These are phyloP conservation scores for Amiota communis DNA, from an alignment of 2,888 invertebrate genomes.

Conservation along the genomic window DNA sequence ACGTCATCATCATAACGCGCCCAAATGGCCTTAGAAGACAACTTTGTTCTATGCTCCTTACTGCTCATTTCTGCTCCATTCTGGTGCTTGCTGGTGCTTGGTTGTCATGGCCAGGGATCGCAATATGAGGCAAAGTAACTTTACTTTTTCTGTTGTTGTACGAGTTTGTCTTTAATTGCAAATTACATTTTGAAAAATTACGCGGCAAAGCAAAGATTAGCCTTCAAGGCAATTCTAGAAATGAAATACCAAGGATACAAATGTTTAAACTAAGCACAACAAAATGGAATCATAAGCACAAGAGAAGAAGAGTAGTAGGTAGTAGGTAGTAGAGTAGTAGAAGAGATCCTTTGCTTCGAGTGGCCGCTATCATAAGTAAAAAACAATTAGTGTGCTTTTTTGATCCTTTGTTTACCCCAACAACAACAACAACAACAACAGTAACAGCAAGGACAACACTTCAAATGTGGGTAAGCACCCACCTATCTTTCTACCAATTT, in stretches of 20 bases:
- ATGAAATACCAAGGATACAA: slow-evolving; percentile 3
- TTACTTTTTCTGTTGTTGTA: background rate
- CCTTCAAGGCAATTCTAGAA: slow-evolving; percentile 30
- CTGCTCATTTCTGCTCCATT: too few species aligned
- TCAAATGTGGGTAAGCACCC: background rate
- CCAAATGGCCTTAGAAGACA: too few species aligned
- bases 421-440: slow-evolving; percentile 45
- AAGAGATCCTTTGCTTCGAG: background rate
- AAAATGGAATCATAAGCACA: too few species aligned
- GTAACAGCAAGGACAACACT: slow-evolving; percentile 25
- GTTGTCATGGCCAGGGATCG: slow-evolving; percentile 18
- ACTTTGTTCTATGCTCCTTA: too few species aligned
- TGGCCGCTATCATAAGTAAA: slow-evolving; percentile 55
- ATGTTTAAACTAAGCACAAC: background rate
- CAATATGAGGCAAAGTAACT: slow-evolving; percentile 1
- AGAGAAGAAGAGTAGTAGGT: background rate
- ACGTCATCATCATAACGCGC: slow-evolving; percentile 18
- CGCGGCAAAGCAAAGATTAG: slow-evolving; percentile 57
- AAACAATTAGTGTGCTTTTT: slow-evolving; percentile 69
- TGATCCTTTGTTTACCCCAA: slow-evolving; percentile 66
- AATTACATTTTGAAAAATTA: slow-evolving; percentile 67
- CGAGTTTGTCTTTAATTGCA: slow-evolving; percentile 63
- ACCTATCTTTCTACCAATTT: background rate
- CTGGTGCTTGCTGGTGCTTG: too few species aligned
- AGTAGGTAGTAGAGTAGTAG: background rate